Evolutionary conservation across 1,140 invertebrate species (phyloP).

Genomic region (Drosophila bocki): DNA sequence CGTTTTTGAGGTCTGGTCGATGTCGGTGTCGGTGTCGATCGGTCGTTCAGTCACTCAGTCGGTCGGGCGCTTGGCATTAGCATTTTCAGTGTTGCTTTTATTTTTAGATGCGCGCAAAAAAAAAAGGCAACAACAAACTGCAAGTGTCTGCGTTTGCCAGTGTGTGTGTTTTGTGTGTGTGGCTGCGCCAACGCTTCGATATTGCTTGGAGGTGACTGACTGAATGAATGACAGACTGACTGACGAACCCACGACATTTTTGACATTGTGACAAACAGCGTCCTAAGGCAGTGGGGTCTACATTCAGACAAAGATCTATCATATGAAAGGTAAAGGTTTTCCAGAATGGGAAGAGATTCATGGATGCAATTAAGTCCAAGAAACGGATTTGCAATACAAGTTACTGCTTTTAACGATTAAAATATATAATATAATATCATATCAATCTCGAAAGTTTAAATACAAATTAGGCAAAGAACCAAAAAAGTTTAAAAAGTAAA

Average conservation of each 20-base stretch:
- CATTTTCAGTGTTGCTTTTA: slow-evolving; percentile 57
- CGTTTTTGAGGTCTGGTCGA: slow-evolving; percentile 52
- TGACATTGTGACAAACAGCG: slow-evolving; percentile 67
- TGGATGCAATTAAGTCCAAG: neutral
- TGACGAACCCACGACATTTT: slow-evolving; percentile 53
- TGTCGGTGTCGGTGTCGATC: slow-evolving; percentile 55
- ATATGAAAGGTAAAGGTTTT: neutral
- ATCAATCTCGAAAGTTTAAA: neutral
- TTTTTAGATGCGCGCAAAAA: slow-evolving; percentile 76
- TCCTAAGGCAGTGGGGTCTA: slow-evolving; percentile 54
- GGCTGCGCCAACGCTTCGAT: slow-evolving; percentile 39
- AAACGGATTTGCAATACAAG: neutral
- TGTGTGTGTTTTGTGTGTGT: slow-evolving; percentile 17
- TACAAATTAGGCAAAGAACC: neutral
- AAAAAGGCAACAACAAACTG: slow-evolving; percentile 59
- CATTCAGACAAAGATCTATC: neutral
- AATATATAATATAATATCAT: neutral
- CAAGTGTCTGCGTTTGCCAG: slow-evolving; percentile 54
- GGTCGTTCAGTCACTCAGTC: slow-evolving; percentile 54
- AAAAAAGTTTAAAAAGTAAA: neutral
- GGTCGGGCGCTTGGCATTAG: slow-evolving; percentile 54
- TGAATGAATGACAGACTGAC: slow-evolving; percentile 25
- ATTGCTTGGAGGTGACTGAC: slow-evolving; percentile 56
- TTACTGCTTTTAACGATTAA: neutral
- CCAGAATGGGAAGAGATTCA: neutral